Evolutionary conservation across 2,888 invertebrate species (phyloP).

Genomic region (Lasioglossum figueresi): DNA sequence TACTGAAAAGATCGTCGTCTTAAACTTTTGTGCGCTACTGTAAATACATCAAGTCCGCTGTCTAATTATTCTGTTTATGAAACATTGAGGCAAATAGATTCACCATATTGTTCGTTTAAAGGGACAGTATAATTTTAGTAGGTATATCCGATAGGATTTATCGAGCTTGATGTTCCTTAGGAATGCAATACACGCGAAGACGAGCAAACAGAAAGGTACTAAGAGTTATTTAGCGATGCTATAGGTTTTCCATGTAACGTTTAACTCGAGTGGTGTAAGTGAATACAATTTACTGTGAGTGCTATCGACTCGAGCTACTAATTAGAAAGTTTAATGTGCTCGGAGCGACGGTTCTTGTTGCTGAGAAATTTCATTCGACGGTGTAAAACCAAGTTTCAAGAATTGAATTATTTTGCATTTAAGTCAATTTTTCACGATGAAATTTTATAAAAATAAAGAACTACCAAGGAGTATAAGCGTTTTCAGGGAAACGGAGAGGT

Average conservation of each 20-base stretch:
- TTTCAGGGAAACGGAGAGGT: not conserved
- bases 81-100: no score
- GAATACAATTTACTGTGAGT: not conserved
- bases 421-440: not conserved
- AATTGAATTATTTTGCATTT: not conserved
- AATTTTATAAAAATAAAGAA: not conserved
- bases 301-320: not conserved
- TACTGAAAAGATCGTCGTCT: no score
- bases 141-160: not conserved
- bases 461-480: not conserved
- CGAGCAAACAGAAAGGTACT: not conserved
- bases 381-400: not conserved
- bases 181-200: not conserved
- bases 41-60: no score
- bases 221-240: slow-evolving; percentile 4
- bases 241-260: not conserved
- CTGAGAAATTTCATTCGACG: not conserved
- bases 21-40: no score
- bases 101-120: no score
- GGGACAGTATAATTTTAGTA: no score
- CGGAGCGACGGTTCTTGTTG: not conserved
- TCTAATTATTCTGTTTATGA: no score
- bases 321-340: slow-evolving; percentile 30
- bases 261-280: not conserved
- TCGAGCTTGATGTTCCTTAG: not conserved